A percentile compares a stretch with the other conserved stretches of the same genome.
phyloP scores from a whole-genome alignment of 2,113 vertebrate species.

The Dipodomys stephensi region DNA sequence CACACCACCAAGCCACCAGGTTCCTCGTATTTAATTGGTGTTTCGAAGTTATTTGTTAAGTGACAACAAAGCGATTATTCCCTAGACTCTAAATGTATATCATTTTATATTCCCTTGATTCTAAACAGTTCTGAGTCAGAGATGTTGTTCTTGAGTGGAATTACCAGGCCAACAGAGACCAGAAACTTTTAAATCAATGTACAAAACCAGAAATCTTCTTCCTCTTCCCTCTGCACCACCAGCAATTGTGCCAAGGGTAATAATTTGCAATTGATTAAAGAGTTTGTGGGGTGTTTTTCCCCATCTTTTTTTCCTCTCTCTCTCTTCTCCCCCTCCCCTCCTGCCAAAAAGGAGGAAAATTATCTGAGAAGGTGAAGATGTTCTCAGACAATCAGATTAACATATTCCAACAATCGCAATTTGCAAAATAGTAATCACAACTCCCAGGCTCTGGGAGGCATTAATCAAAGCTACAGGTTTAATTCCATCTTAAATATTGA shows the following conservation, averaged over 20 bases:
- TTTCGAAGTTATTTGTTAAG: constrained; percentile 59
- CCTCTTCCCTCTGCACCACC: constrained; percentile 46
- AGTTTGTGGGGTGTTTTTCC: constrained; percentile 82
- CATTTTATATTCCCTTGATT: constrained; percentile 59
- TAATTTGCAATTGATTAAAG: constrained; percentile 92
- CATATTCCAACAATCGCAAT: constrained; percentile 91
- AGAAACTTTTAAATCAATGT: constrained; percentile 82
- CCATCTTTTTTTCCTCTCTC: constrained; percentile 73
- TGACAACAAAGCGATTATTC: constrained; percentile 36
- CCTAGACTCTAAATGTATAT: background rate
- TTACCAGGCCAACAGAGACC: background rate
- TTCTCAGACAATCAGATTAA: constrained; percentile 92
- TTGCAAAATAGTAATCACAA: constrained; percentile 93
- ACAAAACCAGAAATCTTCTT: constrained; percentile 70
- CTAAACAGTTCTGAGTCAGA: constrained; percentile 43
- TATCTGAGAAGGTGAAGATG: constrained; percentile 93
- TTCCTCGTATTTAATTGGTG: background rate
- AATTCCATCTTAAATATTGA: constrained; percentile 95
- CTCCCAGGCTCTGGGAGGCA: constrained; percentile 86
- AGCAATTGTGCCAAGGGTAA: constrained; percentile 84
- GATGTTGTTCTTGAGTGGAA: constrained; percentile 11
- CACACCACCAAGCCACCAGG: background rate
- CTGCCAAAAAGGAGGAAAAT: constrained; percentile 87
- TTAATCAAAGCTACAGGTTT: constrained; percentile 92
- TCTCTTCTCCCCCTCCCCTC: constrained; percentile 25